A percentile compares a stretch with the other conserved stretches of the same genome.
Conservation (phyloP, 2,113 vertebrate species). For the Bos taurus region DNA sequence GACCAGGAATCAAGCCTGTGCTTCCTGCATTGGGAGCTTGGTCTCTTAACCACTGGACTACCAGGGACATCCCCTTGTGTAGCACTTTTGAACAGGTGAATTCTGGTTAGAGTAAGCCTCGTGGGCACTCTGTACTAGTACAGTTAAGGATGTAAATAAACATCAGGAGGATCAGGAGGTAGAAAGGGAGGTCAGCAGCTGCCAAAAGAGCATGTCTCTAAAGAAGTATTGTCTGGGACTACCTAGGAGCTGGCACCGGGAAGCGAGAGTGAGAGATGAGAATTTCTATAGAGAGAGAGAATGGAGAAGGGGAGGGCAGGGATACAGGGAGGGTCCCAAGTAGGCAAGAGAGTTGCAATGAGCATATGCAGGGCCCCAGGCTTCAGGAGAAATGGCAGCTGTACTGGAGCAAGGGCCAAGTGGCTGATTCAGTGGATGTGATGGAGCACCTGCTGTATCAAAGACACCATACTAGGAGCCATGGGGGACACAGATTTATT, state of each 20-base stretch:
- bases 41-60: background rate
- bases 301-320: background rate
- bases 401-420: background rate
- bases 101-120: background rate
- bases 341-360: background rate
- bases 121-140: background rate
- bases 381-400: background rate
- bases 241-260: background rate
- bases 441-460: background rate
- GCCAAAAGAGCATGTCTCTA: background rate
- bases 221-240: background rate
- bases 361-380: background rate
- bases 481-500: background rate
- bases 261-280: background rate
- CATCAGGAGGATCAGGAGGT: background rate
- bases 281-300: background rate
- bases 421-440: background rate
- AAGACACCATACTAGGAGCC: background rate
- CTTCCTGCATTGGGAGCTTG: background rate
- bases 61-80: background rate
- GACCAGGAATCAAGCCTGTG: background rate
- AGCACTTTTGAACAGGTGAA: slow-evolving; percentile 38
- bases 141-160: background rate
- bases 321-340: background rate
- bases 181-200: background rate